Percentiles rank a stretch among this genome's conserved stretches.
phyloP scores from a whole-genome alignment of 1,140 invertebrate species.

The Brachionus angularis region DNA sequence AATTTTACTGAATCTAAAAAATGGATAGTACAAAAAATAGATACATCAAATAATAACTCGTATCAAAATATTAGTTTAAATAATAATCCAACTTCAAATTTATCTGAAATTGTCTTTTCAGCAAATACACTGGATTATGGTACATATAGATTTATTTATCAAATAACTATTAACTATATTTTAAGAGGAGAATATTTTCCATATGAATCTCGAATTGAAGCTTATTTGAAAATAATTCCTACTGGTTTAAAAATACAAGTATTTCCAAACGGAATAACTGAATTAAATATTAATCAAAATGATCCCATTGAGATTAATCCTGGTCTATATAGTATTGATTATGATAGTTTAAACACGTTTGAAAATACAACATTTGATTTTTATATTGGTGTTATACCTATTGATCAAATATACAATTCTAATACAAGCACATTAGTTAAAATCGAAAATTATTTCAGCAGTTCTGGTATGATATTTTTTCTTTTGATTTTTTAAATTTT shows the following conservation, averaged over 20 bases:
- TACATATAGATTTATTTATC: background rate
- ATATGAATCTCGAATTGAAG: background rate
- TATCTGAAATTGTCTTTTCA: background rate
- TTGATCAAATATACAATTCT: too few relatives aligned
- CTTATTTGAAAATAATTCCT: background rate
- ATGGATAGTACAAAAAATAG: background rate
- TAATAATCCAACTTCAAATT: background rate
- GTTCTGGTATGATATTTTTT: too few relatives aligned
- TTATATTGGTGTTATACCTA: background rate
- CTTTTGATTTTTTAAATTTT: too few relatives aligned
- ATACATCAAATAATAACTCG: background rate
- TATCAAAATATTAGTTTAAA: background rate
- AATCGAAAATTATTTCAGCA: too few relatives aligned
- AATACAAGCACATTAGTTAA: too few relatives aligned
- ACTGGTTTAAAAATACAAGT: background rate
- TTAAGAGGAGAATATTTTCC: background rate
- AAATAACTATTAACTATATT: background rate
- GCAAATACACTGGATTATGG: background rate
- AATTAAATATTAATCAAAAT: too few relatives aligned
- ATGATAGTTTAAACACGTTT: background rate
- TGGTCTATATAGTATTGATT: background rate
- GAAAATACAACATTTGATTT: background rate
- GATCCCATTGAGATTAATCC: too few relatives aligned
- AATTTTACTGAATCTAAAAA: background rate
- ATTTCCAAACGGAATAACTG: background rate